A percentile compares a stretch with the other conserved stretches of the same genome.
phyloP scores from a whole-genome alignment of 2,888 invertebrate genomes.

The Eupelmus urozonus region DNA sequence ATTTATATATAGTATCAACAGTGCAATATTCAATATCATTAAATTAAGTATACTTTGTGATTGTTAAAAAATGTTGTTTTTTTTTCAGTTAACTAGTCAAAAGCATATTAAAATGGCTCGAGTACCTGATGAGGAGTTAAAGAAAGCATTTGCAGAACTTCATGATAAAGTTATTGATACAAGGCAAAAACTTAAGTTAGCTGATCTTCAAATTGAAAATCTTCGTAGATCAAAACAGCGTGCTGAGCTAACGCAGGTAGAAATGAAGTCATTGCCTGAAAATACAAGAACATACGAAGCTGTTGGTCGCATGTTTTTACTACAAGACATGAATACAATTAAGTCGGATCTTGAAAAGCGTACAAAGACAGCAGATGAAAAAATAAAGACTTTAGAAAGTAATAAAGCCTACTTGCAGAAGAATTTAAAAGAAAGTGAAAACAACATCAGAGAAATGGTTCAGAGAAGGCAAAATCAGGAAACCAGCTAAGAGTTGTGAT shows the following conservation, averaged over 20 bases:
- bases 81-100: conserved; percentile 30
- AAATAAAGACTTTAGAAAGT: conserved; percentile 85
- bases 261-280: conserved; percentile 81
- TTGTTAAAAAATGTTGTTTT: background rate
- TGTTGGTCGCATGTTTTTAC: conserved; percentile 90
- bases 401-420: conserved; percentile 89
- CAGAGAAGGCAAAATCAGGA: conserved; percentile 79
- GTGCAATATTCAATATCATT: no score
- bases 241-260: conserved; percentile 84
- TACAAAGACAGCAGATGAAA: conserved; percentile 80
- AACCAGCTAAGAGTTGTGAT: conserved; percentile 26
- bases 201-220: conserved; percentile 87
- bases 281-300: conserved; percentile 87
- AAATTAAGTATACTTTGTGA: background rate
- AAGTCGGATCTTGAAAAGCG: conserved; percentile 82
- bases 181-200: conserved; percentile 86
- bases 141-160: conserved; percentile 88
- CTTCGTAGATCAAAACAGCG: conserved; percentile 84
- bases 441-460: conserved; percentile 90
- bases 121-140: conserved; percentile 81
- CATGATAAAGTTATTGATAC: conserved; percentile 90
- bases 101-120: conserved; percentile 72
- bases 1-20: no score
- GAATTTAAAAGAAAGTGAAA: conserved; percentile 90
- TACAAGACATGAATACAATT: conserved; percentile 83